These are phyloP conservation scores for Lonchura striata DNA, from an alignment of 2,113 vertebrate genomes.

Conservation along the genomic window DNA sequence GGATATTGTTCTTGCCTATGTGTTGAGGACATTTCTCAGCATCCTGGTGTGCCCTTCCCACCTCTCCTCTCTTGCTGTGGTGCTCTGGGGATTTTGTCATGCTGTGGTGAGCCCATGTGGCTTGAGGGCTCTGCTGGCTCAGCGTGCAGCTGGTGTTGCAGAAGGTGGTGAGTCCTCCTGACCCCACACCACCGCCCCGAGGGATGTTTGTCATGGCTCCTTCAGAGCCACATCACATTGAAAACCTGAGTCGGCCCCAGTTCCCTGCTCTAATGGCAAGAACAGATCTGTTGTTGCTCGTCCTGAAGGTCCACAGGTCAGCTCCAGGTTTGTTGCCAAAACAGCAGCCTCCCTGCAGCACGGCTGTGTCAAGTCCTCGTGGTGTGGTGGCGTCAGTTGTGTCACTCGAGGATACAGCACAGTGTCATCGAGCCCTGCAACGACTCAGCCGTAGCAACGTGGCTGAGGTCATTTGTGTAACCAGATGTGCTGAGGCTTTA, in stretches of 20 bases:
- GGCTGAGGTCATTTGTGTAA: neutral
- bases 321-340: neutral
- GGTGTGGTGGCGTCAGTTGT: neutral
- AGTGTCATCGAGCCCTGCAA: neutral
- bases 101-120: neutral
- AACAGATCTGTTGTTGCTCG: neutral
- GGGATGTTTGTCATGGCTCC: neutral
- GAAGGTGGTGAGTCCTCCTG: neutral
- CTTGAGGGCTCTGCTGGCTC: neutral
- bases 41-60: neutral
- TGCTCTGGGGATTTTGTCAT: neutral
- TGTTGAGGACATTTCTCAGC: neutral
- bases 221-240: neutral
- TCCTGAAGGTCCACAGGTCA: neutral
- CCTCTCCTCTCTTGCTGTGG: neutral
- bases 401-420: neutral
- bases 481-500: neutral
- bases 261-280: neutral
- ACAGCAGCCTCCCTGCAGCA: neutral
- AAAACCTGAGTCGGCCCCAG: neutral
- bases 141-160: neutral
- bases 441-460: neutral
- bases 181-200: fast-evolving
- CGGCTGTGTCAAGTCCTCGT: fast-evolving
- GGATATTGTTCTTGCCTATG: neutral